Evolutionary conservation across 2,113 vertebrate genomes (phyloP).

Genomic region (Ictalurus punctatus): DNA sequence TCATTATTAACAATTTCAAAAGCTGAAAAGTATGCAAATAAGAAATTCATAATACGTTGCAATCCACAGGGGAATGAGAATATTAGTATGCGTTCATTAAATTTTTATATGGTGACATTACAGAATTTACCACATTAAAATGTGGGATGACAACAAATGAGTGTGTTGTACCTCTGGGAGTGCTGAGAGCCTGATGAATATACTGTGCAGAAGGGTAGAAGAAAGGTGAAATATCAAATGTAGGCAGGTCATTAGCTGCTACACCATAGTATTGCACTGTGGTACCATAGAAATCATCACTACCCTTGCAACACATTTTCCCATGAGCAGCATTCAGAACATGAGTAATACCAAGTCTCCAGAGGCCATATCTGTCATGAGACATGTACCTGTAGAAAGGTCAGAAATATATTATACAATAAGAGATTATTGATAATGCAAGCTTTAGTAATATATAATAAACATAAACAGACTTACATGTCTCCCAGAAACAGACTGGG

Average conservation of each 20-base stretch:
- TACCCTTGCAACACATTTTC: conserved; percentile 82
- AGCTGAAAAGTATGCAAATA: not conserved
- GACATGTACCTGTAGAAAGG: conserved; percentile 69
- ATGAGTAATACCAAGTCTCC: conserved; percentile 73
- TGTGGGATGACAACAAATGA: not conserved
- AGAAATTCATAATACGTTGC: not conserved
- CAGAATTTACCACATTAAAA: not conserved
- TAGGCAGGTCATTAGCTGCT: conserved; percentile 86
- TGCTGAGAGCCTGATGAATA: conserved; percentile 82
- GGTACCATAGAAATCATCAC: conserved; percentile 86
- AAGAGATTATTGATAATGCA: not conserved
- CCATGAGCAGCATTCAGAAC: conserved; percentile 77
- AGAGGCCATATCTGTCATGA: conserved; percentile 71
- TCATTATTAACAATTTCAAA: not conserved
- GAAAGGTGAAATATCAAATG: conserved; percentile 88
- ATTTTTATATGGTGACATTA: not conserved
- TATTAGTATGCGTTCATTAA: not conserved
- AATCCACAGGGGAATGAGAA: not conserved
- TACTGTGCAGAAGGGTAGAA: conserved; percentile 86
- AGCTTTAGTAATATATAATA: not conserved
- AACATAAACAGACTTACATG: conserved; percentile 76
- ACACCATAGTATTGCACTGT: conserved; percentile 86
- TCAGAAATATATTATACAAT: not conserved
- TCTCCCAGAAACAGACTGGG: conserved; percentile 89
- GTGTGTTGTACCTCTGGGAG: conserved; percentile 78